Evolutionary conservation across 2,797 vertebrate genomes (phyloP).

Genomic region (Nyctibius grandis): DNA sequence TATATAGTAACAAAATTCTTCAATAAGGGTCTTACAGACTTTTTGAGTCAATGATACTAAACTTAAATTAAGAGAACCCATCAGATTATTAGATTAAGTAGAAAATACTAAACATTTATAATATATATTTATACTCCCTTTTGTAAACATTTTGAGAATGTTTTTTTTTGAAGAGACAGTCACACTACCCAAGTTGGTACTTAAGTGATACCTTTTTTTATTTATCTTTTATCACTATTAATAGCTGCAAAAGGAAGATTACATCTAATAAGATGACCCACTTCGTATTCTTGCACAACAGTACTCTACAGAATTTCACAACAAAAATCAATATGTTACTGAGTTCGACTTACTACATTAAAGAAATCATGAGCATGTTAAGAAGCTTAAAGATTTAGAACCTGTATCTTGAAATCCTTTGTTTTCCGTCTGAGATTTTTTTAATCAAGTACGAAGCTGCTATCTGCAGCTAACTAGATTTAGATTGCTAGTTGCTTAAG

Average conservation of each 20-base stretch:
- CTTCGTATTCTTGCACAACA: not conserved
- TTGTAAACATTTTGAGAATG: not conserved
- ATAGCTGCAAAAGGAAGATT: not conserved
- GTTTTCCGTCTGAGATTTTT: not conserved
- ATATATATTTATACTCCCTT: not conserved
- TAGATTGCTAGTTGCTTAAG: not conserved
- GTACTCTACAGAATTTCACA: not conserved
- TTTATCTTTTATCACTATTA: not conserved
- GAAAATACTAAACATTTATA: not conserved
- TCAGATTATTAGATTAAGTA: not conserved
- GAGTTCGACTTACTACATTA: not conserved
- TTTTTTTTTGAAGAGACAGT: not conserved
- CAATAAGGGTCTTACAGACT: fast-evolving
- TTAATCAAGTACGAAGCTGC: not conserved
- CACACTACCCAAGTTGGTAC: not conserved
- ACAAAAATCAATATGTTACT: not conserved
- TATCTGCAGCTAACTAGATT: not conserved
- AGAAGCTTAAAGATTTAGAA: conserved; percentile 42
- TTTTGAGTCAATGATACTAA: not conserved
- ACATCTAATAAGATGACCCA: not conserved
- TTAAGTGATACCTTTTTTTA: not conserved
- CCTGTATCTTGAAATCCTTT: conserved; percentile 20
- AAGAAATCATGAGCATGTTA: conserved; percentile 16
- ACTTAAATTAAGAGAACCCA: not conserved
- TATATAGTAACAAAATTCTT: not conserved